phyloP scores from a whole-genome alignment of 2,888 invertebrate species.

The Agriopis leucophaearia region DNA sequence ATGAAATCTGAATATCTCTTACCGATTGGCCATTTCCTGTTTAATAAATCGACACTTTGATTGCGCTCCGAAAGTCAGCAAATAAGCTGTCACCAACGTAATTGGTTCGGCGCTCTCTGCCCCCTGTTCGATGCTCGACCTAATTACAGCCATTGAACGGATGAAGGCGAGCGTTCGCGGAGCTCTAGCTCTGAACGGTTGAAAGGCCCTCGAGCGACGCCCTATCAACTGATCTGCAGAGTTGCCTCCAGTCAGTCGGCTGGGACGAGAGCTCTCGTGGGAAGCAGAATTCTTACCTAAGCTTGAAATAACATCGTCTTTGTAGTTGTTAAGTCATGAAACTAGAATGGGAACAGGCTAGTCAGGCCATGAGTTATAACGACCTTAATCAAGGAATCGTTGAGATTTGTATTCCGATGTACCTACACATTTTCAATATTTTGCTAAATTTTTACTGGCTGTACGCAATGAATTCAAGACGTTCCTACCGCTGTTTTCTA shows the following conservation, averaged over 20 bases:
- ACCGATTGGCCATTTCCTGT: neutral
- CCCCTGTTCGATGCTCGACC: conserved; percentile 17
- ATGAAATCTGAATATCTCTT: neutral
- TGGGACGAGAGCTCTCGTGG: neutral
- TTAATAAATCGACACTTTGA: neutral
- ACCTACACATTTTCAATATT: too few relatives aligned
- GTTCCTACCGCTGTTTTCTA: too few relatives aligned
- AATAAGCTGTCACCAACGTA: conserved; percentile 9
- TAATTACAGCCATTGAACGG: conserved; percentile 22
- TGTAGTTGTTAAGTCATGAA: neutral
- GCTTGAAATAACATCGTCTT: neutral
- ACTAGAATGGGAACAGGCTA: neutral
- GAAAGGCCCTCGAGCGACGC: neutral
- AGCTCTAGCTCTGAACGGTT: neutral
- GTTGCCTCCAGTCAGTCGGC: conserved; percentile 1
- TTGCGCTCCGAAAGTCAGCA: conserved; percentile 1
- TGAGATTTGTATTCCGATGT: too few relatives aligned
- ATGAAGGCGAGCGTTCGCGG: neutral
- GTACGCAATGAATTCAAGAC: too few relatives aligned
- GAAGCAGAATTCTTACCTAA: neutral
- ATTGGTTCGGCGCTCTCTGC: conserved; percentile 5
- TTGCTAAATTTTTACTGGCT: too few relatives aligned
- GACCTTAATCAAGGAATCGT: neutral
- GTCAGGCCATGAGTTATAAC: neutral
- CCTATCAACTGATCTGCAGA: neutral